Base-by-base conservation (phyloP, 2,888 invertebrate genomes). In the Lymantria dispar region DNA sequence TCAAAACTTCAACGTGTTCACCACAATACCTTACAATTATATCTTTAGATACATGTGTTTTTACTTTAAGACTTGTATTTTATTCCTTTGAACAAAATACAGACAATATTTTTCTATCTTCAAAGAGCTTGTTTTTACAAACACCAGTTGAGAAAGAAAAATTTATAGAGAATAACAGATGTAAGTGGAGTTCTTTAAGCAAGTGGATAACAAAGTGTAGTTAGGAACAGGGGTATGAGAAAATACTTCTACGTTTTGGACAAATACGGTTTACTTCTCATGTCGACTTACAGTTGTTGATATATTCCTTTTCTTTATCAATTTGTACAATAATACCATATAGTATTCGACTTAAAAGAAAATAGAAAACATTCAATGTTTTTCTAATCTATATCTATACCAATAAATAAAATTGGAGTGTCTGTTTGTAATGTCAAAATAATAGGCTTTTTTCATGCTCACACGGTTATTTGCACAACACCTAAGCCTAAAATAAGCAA, bases 71-170 rank as follows among this genome's bases (percentile, higher is more conserved):
- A 50, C 52, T 58, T 58, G 59, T 67, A 66, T 70, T 71, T n/a
- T 74, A 75, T 72, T 72, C 66, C 73, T 78, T 78, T 75, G 78
- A 70, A 72, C 66, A 68, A 64, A 71, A 73, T 61, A 57, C 68
- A 77, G 72, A 74, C 73, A 76, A 70, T 72, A 63, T 73, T 78
- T 73, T 74, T 74, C 68, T 70, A 64, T 72, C 68, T 75, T 78
- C 76, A 76, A 78, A 77, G 78, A 76, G 64, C 68, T 68, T 75
- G 66, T 76, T 77, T 30, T 78, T 42, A 29, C 30, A 78, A 79
- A 74, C 68, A 74, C 60, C 65, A 54, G 42, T 48, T 39, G 42
- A 56, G 58, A 56, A 42, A 60, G 58, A 55, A 49, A 50, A 59
- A 58, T 62, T 62, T 62, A 60, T 52, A 58, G 54, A 56, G 50